phyloP scores from a whole-genome alignment of 2,797 vertebrate genomes.

The Dendrocincla tyrannina region DNA sequence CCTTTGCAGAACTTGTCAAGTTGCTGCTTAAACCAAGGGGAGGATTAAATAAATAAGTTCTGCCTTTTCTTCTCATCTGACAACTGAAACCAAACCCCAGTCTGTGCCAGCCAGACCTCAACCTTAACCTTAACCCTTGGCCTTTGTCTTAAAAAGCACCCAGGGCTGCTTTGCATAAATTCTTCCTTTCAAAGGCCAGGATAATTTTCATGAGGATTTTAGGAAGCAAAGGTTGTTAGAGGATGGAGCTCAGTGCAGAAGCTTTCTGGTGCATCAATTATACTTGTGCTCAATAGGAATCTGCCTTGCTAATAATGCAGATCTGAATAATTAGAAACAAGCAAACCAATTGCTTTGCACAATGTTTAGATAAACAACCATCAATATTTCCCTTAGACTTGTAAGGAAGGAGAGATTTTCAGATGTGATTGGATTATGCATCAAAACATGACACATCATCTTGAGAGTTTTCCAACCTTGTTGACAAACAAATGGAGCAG shows the following conservation, averaged over 20 bases:
- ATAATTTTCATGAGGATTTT: not conserved
- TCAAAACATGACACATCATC: not conserved
- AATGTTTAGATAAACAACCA: not conserved
- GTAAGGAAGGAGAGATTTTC: not conserved
- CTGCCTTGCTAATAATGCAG: slow-evolving; percentile 6
- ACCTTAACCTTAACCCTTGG: not conserved
- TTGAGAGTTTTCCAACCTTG: not conserved
- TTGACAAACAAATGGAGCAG: not conserved
- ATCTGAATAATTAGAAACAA: not conserved
- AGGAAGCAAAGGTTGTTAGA: not conserved
- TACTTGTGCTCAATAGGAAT: not conserved
- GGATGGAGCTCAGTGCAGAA: not conserved
- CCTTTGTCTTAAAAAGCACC: not conserved
- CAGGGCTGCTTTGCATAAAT: not conserved
- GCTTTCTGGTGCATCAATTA: not conserved
- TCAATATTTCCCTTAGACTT: not conserved
- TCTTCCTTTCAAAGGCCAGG: slow-evolving; percentile 2
- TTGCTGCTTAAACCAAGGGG: not conserved
- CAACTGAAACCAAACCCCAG: not conserved
- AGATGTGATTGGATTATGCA: not conserved
- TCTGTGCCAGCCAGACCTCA: not conserved
- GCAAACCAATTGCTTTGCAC: not conserved
- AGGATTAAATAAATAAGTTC: not conserved
- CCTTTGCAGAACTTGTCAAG: not conserved
- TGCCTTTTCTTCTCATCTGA: not conserved